Conservation (phyloP, 2,797 vertebrate species). For the Phoebastria nigripes region DNA sequence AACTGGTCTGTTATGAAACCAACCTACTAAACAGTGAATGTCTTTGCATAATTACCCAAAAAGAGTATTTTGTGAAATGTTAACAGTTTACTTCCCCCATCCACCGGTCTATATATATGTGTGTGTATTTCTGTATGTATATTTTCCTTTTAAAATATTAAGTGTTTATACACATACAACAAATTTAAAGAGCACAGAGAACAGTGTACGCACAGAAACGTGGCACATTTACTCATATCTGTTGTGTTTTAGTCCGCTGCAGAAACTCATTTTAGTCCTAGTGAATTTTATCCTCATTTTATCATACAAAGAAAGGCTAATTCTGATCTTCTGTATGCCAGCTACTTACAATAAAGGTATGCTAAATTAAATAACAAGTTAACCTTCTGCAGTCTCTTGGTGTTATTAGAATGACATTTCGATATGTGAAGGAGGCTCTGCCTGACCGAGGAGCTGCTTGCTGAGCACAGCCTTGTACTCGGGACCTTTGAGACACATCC, state of each 20-base stretch:
- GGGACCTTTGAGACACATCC: not conserved
- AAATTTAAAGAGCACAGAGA: not conserved
- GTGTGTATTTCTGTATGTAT: not conserved
- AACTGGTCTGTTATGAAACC: not conserved
- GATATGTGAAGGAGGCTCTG: fast-evolving
- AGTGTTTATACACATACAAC: not conserved
- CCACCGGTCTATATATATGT: not conserved
- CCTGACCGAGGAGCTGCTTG: fast-evolving
- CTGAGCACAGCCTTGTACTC: not conserved
- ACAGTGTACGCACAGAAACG: not conserved
- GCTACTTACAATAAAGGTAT: not conserved
- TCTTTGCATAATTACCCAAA: not conserved
- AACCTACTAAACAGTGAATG: not conserved
- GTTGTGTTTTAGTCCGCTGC: fast-evolving
- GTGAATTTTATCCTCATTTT: not conserved
- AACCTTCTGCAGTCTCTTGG: not conserved
- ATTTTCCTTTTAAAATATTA: not conserved
- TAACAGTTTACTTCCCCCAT: not conserved
- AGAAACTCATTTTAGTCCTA: not conserved
- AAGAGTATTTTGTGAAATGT: not conserved
- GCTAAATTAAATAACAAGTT: not conserved
- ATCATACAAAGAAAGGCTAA: not conserved
- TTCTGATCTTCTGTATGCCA: not conserved
- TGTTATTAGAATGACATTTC: not conserved
- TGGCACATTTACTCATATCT: not conserved